phyloP scores from a whole-genome alignment of 2,797 vertebrate species.

The Gallinago solitaria region DNA sequence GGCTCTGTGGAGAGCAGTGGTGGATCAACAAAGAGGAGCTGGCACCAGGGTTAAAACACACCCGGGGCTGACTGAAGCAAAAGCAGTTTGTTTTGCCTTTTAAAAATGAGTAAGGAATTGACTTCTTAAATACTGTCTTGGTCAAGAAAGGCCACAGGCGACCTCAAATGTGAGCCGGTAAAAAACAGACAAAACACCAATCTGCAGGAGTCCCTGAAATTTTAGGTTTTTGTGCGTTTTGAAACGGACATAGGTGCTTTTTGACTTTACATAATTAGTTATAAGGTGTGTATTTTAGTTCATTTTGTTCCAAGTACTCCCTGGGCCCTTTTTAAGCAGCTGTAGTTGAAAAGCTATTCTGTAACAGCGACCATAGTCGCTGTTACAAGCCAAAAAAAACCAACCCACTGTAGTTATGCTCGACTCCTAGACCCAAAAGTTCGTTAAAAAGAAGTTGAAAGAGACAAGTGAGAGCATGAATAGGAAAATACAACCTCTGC shows the following conservation, averaged over 20 bases:
- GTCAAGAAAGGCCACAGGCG: accelerated
- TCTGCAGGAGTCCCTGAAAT: not conserved
- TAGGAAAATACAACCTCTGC: not conserved
- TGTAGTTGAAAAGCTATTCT: not conserved
- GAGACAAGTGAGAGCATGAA: not conserved
- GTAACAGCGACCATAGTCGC: not conserved
- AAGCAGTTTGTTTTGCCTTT: not conserved
- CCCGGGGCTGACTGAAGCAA: not conserved
- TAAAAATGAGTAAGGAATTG: not conserved
- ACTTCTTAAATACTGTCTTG: not conserved
- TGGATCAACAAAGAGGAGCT: not conserved
- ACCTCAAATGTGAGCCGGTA: not conserved
- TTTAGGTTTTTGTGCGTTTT: not conserved
- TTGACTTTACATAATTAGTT: not conserved
- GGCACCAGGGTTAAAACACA: not conserved
- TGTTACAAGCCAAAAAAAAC: not conserved
- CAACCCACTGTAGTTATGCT: not conserved
- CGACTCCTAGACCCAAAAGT: not conserved
- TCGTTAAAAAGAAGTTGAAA: not conserved
- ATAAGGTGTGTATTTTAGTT: not conserved
- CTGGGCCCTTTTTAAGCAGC: not conserved
- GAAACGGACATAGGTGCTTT: accelerated
- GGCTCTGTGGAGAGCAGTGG: accelerated
- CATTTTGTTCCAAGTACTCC: not conserved
- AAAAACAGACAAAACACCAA: not conserved